A percentile compares a stretch with the other conserved stretches of the same genome.
Conservation (phyloP, 30 jellyfish, hydroid and myxozoan genomes). For the Cassiopea andromeda region DNA sequence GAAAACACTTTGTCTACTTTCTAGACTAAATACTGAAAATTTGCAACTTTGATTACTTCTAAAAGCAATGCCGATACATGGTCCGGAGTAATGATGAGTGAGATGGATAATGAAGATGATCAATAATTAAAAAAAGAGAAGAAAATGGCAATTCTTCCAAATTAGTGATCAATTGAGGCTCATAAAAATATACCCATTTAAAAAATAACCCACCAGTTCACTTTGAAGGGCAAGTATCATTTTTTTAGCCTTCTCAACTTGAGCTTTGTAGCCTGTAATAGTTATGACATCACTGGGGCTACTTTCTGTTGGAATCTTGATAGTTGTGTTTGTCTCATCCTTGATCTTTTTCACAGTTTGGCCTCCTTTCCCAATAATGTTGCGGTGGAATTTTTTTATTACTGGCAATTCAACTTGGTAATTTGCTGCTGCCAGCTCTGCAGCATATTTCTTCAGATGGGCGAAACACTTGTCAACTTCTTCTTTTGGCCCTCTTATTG, state of each 20-base stretch:
- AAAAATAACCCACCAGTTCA: constrained; percentile 68
- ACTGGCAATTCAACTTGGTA: constrained; percentile 88
- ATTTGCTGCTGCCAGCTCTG: constrained; percentile 87
- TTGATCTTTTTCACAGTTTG: constrained; percentile 85
- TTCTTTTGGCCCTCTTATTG: constrained; percentile 95
- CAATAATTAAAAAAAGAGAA: too few species aligned
- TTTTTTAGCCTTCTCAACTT: constrained; percentile 84
- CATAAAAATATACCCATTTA: too few species aligned
- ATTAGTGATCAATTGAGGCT: too few species aligned
- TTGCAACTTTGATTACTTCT: too few species aligned
- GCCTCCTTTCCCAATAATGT: constrained; percentile 90
- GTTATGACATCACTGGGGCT: constrained; percentile 91
- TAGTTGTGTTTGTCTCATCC: constrained; percentile 86
- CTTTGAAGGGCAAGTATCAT: constrained; percentile 87
- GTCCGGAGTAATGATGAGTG: too few species aligned
- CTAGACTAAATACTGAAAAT: too few species aligned
- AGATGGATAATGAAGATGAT: too few species aligned
- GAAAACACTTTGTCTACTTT: background rate
- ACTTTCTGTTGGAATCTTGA: constrained; percentile 87
- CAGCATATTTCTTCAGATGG: constrained; percentile 85
- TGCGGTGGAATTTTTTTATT: constrained; percentile 92
- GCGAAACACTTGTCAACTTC: constrained; percentile 93
- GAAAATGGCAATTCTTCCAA: too few species aligned
- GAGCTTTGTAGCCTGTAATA: constrained; percentile 88
- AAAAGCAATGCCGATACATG: too few species aligned